Percentiles rank a stretch among this genome's conserved stretches.
Evolutionary conservation across 37 sponge, comb jelly and placozoan species (phyloP).

Genomic region (Halisarca cf. caerulea): DNA sequence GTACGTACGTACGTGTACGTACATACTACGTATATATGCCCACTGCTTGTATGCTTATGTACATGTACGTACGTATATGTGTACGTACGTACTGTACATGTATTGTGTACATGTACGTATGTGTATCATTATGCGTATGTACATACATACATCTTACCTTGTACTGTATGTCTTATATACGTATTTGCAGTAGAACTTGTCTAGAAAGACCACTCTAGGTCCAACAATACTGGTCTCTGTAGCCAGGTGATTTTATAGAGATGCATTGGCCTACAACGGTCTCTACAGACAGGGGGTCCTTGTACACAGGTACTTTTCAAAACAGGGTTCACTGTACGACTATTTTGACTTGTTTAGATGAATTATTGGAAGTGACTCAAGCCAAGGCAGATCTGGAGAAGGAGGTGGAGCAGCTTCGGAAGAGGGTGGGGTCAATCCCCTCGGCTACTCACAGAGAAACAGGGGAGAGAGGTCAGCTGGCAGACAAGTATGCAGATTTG

Average conservation of each 20-base stretch:
- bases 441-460: slow-evolving; percentile 13
- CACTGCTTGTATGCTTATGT: neutral
- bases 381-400: neutral
- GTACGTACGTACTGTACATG: neutral
- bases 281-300: too few relatives aligned
- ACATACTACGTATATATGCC: neutral
- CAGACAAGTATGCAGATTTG: slow-evolving; percentile 55
- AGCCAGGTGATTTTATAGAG: too few relatives aligned
- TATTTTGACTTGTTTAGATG: neutral
- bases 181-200: too few relatives aligned
- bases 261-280: too few relatives aligned
- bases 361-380: slow-evolving; percentile 10
- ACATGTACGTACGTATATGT: neutral
- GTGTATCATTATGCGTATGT: too few relatives aligned
- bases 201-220: too few relatives aligned
- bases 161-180: too few relatives aligned
- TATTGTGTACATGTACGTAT: neutral
- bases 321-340: too few relatives aligned
- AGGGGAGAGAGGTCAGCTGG: slow-evolving; percentile 43
- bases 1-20: neutral
- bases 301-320: too few relatives aligned
- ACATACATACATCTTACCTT: too few relatives aligned
- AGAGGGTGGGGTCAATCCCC: neutral
- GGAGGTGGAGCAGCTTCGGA: slow-evolving; percentile 1
- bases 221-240: too few relatives aligned